Conservation (phyloP, 2,113 vertebrate genomes). For the Porphyrio hochstetteri region DNA sequence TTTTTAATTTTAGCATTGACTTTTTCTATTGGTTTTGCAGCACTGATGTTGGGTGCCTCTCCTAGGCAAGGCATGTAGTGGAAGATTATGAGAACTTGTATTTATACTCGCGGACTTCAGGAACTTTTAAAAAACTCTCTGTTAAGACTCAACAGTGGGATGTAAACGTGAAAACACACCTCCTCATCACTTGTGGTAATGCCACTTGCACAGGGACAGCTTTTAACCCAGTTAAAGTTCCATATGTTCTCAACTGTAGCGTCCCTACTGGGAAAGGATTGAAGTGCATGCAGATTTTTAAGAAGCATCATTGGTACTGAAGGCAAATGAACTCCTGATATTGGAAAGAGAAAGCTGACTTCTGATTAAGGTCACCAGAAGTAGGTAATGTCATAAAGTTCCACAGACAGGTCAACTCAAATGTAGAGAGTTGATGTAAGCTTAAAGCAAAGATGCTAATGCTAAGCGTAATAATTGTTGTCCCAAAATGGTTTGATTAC, state of each 20-base stretch:
- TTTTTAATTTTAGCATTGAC: background rate
- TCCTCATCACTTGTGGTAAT: background rate
- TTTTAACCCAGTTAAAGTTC: background rate
- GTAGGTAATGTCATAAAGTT: background rate
- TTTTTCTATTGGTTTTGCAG: background rate
- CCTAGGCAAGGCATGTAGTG: background rate
- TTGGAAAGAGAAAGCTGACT: background rate
- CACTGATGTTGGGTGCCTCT: background rate
- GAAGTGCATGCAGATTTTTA: background rate
- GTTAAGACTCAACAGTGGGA: background rate
- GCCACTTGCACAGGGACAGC: background rate
- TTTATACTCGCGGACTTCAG: background rate
- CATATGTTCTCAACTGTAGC: background rate
- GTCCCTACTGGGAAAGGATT: background rate
- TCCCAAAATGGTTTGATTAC: background rate
- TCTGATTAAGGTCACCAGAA: background rate
- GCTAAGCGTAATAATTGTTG: background rate
- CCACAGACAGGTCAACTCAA: background rate
- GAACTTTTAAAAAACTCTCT: background rate
- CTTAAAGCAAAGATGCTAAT: background rate
- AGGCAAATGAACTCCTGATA: background rate
- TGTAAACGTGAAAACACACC: background rate
- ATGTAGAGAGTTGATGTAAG: background rate
- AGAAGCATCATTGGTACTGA: background rate
- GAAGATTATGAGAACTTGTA: background rate